Percentiles rank a stretch among this genome's conserved stretches.
Conservation (phyloP, 2,797 vertebrate genomes). For the Martes flavigula region DNA sequence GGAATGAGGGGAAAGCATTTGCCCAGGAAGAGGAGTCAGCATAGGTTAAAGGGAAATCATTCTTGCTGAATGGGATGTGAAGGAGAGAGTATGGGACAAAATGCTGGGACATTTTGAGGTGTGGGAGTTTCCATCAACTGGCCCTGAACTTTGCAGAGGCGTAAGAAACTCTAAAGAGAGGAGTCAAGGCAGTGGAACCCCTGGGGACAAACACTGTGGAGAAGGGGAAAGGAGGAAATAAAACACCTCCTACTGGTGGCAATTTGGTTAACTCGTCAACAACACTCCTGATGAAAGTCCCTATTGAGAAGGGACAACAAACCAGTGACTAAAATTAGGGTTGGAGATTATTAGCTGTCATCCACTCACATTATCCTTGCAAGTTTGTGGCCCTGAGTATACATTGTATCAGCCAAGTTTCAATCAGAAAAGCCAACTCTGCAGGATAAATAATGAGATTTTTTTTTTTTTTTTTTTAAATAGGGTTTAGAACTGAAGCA, state of each 20-base stretch:
- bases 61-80: not conserved
- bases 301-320: not conserved
- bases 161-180: not conserved
- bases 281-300: not conserved
- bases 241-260: not conserved
- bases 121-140: not conserved
- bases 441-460: not conserved
- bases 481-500: not conserved
- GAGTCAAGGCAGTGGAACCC: not conserved
- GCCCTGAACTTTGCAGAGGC: not conserved
- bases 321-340: not conserved
- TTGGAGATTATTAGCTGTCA: not conserved
- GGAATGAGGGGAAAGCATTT: not conserved
- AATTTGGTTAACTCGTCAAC: not conserved
- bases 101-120: not conserved
- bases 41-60: fast-evolving
- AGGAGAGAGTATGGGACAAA: not conserved
- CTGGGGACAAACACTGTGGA: not conserved
- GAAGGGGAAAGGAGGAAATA: not conserved
- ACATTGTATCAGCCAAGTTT: not conserved
- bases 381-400: not conserved
- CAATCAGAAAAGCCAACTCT: not conserved
- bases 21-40: not conserved
- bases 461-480: not conserved
- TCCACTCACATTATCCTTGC: not conserved